These are phyloP conservation scores for Vesta saturnalis DNA, from an alignment of 2,888 invertebrate species.

Conservation along the genomic window DNA sequence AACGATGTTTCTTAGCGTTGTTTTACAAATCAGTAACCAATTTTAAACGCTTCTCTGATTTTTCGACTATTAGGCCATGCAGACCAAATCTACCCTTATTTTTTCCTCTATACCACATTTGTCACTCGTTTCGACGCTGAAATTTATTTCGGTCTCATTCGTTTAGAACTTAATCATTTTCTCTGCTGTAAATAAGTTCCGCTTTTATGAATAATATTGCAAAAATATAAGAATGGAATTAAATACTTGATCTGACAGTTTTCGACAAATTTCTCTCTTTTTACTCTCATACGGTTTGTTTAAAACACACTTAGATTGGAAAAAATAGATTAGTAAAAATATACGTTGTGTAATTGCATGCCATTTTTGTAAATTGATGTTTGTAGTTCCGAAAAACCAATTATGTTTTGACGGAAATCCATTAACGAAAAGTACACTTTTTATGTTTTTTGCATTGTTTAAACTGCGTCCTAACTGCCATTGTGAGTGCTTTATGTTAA, in stretches of 20 bases:
- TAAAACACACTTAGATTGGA: background rate
- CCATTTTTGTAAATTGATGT: conserved; percentile 1
- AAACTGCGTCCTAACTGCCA: background rate
- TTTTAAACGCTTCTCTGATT: conserved; percentile 30
- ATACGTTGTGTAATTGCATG: background rate
- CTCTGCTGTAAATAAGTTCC: background rate
- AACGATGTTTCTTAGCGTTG: conserved; percentile 38
- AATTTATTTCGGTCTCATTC: conserved; percentile 2
- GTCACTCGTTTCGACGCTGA: conserved; percentile 9
- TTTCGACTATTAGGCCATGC: background rate
- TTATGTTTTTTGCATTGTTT: background rate
- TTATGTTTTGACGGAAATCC: background rate
- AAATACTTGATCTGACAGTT: background rate
- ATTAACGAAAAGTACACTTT: background rate
- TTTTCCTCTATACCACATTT: conserved; percentile 13
- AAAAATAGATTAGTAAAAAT: conserved; percentile 1
- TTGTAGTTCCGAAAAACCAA: background rate
- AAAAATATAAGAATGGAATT: conserved; percentile 1
- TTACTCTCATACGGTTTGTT: background rate
- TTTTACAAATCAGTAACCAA: conserved; percentile 38
- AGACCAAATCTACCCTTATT: conserved; percentile 2
- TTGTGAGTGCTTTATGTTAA: background rate
- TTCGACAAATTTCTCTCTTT: background rate
- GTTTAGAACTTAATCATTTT: conserved; percentile 14
- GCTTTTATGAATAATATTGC: conserved; percentile 5